These are phyloP conservation scores for Coreoperca whiteheadi DNA, from an alignment of 2,113 vertebrate species.

Conservation along the genomic window DNA sequence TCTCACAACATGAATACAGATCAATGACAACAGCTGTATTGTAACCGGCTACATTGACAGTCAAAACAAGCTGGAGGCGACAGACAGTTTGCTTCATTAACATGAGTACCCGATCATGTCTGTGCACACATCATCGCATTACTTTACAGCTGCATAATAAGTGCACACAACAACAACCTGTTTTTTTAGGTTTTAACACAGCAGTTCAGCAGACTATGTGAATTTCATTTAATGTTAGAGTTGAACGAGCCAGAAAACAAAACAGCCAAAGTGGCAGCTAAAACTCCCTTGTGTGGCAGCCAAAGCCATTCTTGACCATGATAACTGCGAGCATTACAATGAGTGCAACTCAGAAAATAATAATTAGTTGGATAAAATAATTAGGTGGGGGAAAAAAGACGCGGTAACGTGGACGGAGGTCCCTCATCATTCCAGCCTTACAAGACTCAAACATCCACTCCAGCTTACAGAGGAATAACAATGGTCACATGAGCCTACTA, in stretches of 20 bases:
- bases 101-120: background rate
- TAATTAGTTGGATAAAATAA: no score
- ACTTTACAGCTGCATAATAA: background rate
- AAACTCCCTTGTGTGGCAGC: background rate
- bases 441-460: constrained; percentile 15
- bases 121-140: background rate
- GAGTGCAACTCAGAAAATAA: background rate
- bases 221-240: background rate
- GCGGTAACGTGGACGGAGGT: background rate
- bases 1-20: constrained; percentile 4
- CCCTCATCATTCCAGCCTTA: background rate
- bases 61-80: background rate
- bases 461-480: constrained; percentile 34
- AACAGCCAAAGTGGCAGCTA: background rate
- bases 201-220: background rate
- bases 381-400: background rate
- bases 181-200: background rate
- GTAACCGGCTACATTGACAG: background rate
- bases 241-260: background rate
- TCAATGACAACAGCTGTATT: constrained; percentile 4
- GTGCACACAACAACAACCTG: background rate
- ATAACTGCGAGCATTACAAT: background rate
- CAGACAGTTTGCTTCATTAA: background rate
- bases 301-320: background rate
- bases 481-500: background rate